Percentiles rank a stretch among this genome's conserved stretches.
These are phyloP conservation scores for Sinodicranocentrus sp. DNA, from an alignment of 2,888 invertebrate genomes.

Conservation along the genomic window DNA sequence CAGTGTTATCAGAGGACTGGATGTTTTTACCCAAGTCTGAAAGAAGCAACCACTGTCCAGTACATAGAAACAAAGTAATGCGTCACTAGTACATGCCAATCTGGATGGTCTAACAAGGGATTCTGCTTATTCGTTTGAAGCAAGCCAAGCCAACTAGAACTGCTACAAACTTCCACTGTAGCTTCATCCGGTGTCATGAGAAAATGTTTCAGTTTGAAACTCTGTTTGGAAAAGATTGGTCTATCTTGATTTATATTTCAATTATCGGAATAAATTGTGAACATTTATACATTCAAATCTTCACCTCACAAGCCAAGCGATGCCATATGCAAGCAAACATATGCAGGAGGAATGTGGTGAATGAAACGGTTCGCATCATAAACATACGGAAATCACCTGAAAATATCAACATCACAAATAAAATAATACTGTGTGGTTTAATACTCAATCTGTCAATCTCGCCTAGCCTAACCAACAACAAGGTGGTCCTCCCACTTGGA, in stretches of 20 bases:
- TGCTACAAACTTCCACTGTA: conserved; percentile 67
- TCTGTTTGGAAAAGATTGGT: conserved; percentile 42
- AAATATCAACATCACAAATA: too few species aligned
- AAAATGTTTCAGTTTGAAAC: conserved; percentile 72
- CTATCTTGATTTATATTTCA: too few species aligned
- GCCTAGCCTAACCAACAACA: conserved; percentile 52
- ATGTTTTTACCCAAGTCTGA: conserved; percentile 71
- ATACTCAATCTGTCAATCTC: too few species aligned
- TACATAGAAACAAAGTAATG: conserved; percentile 74
- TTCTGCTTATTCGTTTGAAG: conserved; percentile 4
- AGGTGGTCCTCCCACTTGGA: conserved; percentile 74
- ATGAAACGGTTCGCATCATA: conserved; percentile 64
- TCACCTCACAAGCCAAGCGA: conserved; percentile 72
- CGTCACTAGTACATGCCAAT: conserved; percentile 54
- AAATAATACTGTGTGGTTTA: too few species aligned
- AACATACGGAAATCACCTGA: conserved; percentile 73
- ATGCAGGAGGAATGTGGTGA: conserved; percentile 67
- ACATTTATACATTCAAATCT: background rate
- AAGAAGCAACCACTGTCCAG: conserved; percentile 68
- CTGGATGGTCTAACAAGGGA: conserved; percentile 45
- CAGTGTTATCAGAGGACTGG: background rate
- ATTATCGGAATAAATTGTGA: background rate
- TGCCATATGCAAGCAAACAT: conserved; percentile 74
- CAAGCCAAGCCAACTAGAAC: conserved; percentile 65
- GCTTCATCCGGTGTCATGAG: conserved; percentile 72